Base-by-base conservation (phyloP, 2,797 vertebrate species). In the Semotilus atromaculatus region DNA sequence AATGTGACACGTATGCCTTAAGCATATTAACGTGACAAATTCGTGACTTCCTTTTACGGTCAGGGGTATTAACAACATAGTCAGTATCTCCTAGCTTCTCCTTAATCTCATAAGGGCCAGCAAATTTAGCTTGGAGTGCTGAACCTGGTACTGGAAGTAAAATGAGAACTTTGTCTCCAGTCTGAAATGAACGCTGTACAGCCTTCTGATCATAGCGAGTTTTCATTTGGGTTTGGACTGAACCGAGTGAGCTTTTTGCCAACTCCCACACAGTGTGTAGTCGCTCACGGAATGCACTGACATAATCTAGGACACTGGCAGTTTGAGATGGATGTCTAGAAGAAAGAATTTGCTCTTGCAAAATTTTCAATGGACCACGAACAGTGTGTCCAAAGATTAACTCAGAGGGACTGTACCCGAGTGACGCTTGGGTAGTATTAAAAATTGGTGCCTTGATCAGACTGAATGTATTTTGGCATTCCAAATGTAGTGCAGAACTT, bases 11-110 rank as follows among this genome's bases (percentile, higher is more conserved):
- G 10, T 74, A 80, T 26, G 5, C 6, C 18, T 85, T 80, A 23
- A 80, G 48, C 83, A 80, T 72, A 31, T 80, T 85, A n/a, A 85
- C n/a, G 7, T 85, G 77, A 64, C 76, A 80, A 1, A 85, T 51
- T 0, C 26, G 11, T 14, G 38, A 26, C 10, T 72, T 60, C 11
- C 67, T 16, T 23, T 10, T 71, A 6, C 11, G 53, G 5, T 85
- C 77, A 16, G 55, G 83, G 29, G 77, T 80, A 16, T 29, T 1
- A 19, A 85, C 36, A 1, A 85, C 51, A 73, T 79, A 71, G 10
- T 85, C 76, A 3, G 55, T 71, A 1, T 74, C 67, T 18, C 67
- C 36, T 23, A 73, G 11, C 6, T 34, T 66, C 16, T 34, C 11
- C 26, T 72, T 29, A 18, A 85, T 55, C 9, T 31, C 34, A 29